Evolutionary conservation across 2,797 vertebrate species (phyloP).

Genomic region (Acanthiza pusilla): DNA sequence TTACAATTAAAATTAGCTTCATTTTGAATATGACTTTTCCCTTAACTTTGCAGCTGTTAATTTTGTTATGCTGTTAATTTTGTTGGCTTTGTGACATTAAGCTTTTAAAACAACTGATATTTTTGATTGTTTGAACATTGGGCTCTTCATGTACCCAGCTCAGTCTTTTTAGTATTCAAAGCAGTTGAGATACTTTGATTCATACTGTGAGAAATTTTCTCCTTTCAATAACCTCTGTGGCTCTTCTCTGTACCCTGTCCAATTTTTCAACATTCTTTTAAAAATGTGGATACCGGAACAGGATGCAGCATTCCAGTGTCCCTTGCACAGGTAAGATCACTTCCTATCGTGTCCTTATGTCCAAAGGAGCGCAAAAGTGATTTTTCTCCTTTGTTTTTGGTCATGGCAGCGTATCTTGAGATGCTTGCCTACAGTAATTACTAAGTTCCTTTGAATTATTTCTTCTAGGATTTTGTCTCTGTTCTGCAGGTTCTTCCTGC

Average conservation of each 20-base stretch:
- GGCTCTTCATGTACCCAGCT: background rate
- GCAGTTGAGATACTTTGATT: background rate
- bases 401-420: background rate
- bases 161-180: background rate
- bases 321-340: background rate
- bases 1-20: background rate
- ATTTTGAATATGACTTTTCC: background rate
- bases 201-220: background rate
- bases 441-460: background rate
- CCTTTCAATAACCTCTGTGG: slow-evolving; percentile 2
- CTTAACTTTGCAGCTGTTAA: background rate
- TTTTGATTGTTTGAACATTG: background rate
- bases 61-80: background rate
- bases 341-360: fast-evolving
- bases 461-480: background rate
- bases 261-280: background rate
- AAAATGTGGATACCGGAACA: background rate
- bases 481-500: background rate
- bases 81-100: background rate
- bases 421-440: background rate
- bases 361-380: background rate
- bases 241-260: background rate
- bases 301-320: background rate
- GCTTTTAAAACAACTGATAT: background rate
- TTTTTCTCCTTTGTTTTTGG: background rate